Conservation (phyloP, 2,888 invertebrate species). For the Morinoia aosen region DNA sequence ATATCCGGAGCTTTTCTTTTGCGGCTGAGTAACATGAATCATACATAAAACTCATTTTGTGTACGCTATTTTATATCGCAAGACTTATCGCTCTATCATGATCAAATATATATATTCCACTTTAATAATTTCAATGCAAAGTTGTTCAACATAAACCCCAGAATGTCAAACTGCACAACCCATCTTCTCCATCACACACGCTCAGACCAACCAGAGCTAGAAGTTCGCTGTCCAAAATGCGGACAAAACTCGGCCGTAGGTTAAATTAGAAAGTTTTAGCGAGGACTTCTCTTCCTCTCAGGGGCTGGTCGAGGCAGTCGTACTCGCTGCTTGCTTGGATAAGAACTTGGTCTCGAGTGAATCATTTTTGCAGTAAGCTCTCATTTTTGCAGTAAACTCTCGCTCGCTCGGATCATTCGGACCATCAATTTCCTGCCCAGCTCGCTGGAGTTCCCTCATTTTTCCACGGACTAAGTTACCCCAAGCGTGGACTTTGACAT, state of each 20-base stretch:
- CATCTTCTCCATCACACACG: not conserved
- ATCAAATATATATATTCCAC: not conserved
- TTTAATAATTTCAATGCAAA: no score
- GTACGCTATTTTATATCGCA: not conserved
- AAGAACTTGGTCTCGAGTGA: constrained; percentile 29
- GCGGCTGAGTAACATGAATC: no score
- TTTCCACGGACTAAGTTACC: constrained; percentile 7
- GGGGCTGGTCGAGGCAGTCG: not conserved
- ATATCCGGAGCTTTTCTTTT: no score
- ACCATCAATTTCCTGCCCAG: constrained; percentile 4
- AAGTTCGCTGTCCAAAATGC: not conserved
- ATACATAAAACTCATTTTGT: no score
- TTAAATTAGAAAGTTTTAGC: not conserved
- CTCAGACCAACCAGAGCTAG: not conserved
- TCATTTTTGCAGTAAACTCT: constrained; percentile 36
- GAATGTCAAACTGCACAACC: not conserved
- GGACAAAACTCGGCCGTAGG: not conserved
- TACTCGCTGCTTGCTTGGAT: not conserved
- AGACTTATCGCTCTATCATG: not conserved
- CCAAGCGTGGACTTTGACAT: not conserved
- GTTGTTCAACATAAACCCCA: not conserved
- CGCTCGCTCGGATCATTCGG: not conserved
- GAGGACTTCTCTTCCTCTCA: not conserved
- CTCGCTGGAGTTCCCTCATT: not conserved
- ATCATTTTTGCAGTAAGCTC: constrained; percentile 35